These are phyloP conservation scores for Ranitomeya variabilis DNA, from an alignment of 2,113 vertebrate genomes.

Conservation along the genomic window DNA sequence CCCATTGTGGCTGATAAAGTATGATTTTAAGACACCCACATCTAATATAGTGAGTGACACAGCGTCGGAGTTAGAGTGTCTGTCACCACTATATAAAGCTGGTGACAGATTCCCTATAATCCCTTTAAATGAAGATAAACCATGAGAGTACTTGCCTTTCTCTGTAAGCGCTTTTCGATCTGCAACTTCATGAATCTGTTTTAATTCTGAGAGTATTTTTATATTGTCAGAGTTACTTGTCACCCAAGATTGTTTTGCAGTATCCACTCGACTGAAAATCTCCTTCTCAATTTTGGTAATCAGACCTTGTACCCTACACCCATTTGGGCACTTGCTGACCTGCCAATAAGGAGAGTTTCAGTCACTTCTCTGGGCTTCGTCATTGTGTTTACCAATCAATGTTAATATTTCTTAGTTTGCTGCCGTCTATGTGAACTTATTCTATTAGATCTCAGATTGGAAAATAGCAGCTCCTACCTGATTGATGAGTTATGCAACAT, in stretches of 20 bases:
- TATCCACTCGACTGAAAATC: slow-evolving; percentile 59
- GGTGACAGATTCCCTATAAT: not conserved
- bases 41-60: too few relatives aligned
- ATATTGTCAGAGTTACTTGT: slow-evolving; percentile 11
- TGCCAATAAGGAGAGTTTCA: slow-evolving; percentile 49
- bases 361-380: slow-evolving; percentile 31
- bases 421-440: not conserved
- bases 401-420: not conserved
- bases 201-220: slow-evolving; percentile 61
- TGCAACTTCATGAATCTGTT: slow-evolving; percentile 62
- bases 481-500: not conserved
- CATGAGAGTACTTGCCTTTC: slow-evolving; percentile 61
- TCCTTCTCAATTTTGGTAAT: slow-evolving; percentile 62
- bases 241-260: slow-evolving; percentile 22
- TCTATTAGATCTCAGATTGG: not conserved
- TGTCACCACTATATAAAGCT: too few relatives aligned
- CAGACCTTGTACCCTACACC: slow-evolving; percentile 72
- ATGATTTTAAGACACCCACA: too few relatives aligned
- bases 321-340: slow-evolving; percentile 70
- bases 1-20: too few relatives aligned
- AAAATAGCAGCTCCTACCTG: not conserved
- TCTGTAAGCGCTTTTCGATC: slow-evolving; percentile 61
- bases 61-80: too few relatives aligned
- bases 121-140: not conserved
- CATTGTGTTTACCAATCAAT: not conserved